phyloP scores from a whole-genome alignment of 2,113 vertebrate genomes.

The cattle (Bos taurus) region ARS-UCD2.0 NC_037343.1:6159501-6160000 shows the following conservation, averaged over 20 bases:
- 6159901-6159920: neutral
- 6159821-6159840: neutral
- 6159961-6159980: neutral
- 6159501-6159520: too few relatives aligned
- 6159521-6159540: too few relatives aligned
- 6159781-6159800: neutral
- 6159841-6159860: neutral
- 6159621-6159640: neutral
- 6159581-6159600: neutral
- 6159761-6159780: neutral
- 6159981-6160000: neutral
- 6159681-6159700: neutral
- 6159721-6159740: neutral
- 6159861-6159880: too few relatives aligned
- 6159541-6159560: too few relatives aligned
- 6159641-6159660: neutral
- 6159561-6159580: too few relatives aligned
- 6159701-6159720: fast-evolving
- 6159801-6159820: neutral
- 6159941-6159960: neutral
- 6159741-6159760: neutral
- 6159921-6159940: fast-evolving
- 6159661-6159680: neutral
- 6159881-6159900: neutral
- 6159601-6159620: neutral